These are phyloP conservation scores for Philhelius pedissequus DNA, from an alignment of 2,888 invertebrate species.

Conservation along the genomic window DNA sequence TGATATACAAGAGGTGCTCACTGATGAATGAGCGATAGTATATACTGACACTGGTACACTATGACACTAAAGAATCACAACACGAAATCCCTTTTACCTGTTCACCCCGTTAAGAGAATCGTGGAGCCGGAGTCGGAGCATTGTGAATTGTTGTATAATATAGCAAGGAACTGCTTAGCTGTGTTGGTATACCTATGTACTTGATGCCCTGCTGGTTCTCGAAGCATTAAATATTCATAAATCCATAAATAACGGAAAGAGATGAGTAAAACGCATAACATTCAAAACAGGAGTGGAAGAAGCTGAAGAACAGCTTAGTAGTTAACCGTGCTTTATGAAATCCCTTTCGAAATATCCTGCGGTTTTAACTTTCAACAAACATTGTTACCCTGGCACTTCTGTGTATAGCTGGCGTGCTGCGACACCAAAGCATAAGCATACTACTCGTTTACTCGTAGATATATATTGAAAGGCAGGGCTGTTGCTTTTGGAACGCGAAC, in stretches of 20 bases:
- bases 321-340: conserved; percentile 54
- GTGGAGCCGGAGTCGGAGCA: conserved; percentile 1
- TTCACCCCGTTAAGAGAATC: conserved; percentile 31
- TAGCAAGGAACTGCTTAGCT: neutral
- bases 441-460: neutral
- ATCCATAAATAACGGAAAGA: conserved; percentile 52
- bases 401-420: neutral
- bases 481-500: conserved; percentile 37
- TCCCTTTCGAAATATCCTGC: conserved; percentile 60
- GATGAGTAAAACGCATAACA: conserved; percentile 6
- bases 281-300: conserved; percentile 1
- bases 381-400: conserved; percentile 27
- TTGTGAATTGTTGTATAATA: conserved; percentile 16
- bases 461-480: neutral
- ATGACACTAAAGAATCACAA: conserved; percentile 54
- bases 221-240: conserved; percentile 62
- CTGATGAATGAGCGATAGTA: conserved; percentile 40
- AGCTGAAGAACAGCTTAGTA: conserved; percentile 1
- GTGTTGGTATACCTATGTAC: neutral
- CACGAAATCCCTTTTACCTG: conserved; percentile 42
- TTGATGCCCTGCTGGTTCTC: conserved; percentile 39
- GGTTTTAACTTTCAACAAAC: conserved; percentile 61
- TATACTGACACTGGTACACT: conserved; percentile 9
- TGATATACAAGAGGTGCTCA: neutral
- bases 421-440: conserved; percentile 8